phyloP scores from a whole-genome alignment of 1,140 invertebrate genomes.

The Macrotrachela quadricornifera region DNA sequence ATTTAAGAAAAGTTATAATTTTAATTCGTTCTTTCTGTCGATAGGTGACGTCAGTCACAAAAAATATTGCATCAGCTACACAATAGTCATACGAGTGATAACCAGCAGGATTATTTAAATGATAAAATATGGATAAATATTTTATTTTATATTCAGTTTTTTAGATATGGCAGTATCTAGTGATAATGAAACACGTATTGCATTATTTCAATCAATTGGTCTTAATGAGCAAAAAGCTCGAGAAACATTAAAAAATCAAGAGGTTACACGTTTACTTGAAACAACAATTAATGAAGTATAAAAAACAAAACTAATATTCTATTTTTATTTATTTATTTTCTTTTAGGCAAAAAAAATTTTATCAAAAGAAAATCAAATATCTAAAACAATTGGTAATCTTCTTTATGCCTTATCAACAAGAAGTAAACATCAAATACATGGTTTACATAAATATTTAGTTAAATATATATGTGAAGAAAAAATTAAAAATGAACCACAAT shows the following conservation, averaged over 20 bases:
- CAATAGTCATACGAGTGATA: too few species aligned
- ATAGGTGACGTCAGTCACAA: too few species aligned
- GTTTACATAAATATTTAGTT: constrained; percentile 47
- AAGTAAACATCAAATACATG: constrained; percentile 56
- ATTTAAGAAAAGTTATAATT: too few species aligned
- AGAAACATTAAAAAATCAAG: constrained; percentile 80
- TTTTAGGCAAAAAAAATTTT: constrained; percentile 14
- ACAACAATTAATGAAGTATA: constrained; percentile 45
- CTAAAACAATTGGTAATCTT: constrained; percentile 34
- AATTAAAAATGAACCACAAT: constrained; percentile 53
- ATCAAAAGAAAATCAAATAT: not conserved
- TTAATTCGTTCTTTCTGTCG: too few species aligned
- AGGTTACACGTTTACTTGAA: constrained; percentile 52
- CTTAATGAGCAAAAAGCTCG: constrained; percentile 76
- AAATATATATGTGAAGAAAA: constrained; percentile 55
- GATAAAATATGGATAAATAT: too few species aligned
- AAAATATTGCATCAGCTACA: too few species aligned
- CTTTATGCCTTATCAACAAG: constrained; percentile 73
- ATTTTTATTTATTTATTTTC: constrained; percentile 2
- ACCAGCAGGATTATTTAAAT: too few species aligned
- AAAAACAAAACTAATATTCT: not conserved
- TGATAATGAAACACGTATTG: too few species aligned
- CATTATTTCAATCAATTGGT: constrained; percentile 28
- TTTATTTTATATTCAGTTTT: too few species aligned
- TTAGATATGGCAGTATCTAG: too few species aligned